Evolutionary conservation across 2,888 invertebrate genomes (phyloP).

Genomic region (Lithodes maja): DNA sequence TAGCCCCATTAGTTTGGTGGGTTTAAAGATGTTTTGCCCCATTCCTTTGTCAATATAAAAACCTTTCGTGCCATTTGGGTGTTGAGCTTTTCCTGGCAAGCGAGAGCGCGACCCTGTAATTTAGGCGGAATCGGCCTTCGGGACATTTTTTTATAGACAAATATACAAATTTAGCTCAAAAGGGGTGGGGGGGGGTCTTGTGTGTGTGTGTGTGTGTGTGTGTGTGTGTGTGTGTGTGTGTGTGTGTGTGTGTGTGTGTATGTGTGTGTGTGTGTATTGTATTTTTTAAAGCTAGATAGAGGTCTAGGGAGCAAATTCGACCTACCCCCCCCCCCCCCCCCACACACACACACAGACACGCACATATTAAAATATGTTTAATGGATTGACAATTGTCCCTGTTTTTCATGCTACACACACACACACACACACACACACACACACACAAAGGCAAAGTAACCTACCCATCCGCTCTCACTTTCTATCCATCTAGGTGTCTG

Average conservation of each 20-base stretch:
- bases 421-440: constrained; percentile 13
- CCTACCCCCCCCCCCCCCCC: too few species aligned
- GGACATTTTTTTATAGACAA: too few species aligned
- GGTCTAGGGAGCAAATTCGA: background rate
- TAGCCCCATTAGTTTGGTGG: too few species aligned
- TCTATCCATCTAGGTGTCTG: background rate
- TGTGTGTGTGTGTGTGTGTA: background rate
- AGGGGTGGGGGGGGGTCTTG: background rate
- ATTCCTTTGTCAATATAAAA: too few species aligned
- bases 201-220: constrained; percentile 1
- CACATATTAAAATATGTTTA: too few species aligned
- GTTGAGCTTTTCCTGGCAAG: background rate
- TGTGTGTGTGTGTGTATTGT: background rate
- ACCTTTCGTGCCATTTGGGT: too few species aligned
- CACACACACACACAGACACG: too few species aligned
- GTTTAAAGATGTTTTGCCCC: too few species aligned
- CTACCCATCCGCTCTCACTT: background rate
- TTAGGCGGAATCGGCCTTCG: too few species aligned
- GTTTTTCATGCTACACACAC: background rate
- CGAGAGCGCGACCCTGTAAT: background rate
- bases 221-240: constrained; percentile 1
- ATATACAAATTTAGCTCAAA: too few species aligned
- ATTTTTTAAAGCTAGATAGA: background rate
- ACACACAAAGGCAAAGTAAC: background rate
- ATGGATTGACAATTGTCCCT: too few species aligned